These are phyloP conservation scores for Malacoraja senta DNA, from an alignment of 2,797 vertebrate species.

Conservation along the genomic window DNA sequence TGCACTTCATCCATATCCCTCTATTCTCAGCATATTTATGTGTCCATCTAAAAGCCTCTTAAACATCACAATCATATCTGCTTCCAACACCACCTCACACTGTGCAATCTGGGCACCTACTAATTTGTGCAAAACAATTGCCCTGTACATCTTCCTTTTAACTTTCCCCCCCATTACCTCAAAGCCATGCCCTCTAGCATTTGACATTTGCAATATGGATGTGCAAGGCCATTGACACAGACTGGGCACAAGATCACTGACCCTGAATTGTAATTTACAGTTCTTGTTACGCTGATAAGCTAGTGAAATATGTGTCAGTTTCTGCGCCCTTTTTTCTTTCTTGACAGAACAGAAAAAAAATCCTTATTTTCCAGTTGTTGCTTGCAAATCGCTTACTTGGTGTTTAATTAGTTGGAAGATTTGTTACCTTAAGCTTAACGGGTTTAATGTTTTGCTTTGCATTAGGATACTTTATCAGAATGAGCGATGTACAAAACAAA, in stretches of 20 bases:
- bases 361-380: not conserved
- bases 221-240: not conserved
- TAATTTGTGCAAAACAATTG: too few species aligned
- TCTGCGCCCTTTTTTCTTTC: not conserved
- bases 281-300: not conserved
- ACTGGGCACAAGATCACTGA: not conserved
- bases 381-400: not conserved
- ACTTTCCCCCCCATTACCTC: too few species aligned
- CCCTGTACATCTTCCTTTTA: too few species aligned
- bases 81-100: too few species aligned
- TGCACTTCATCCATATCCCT: too few species aligned
- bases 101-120: too few species aligned
- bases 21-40: too few species aligned
- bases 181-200: too few species aligned
- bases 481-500: not conserved
- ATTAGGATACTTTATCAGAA: not conserved
- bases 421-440: not conserved
- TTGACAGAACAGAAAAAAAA: not conserved
- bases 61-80: too few species aligned
- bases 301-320: not conserved
- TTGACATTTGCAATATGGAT: not conserved
- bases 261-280: not conserved
- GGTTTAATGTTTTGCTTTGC: not conserved
- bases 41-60: too few species aligned
- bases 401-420: not conserved